These are phyloP conservation scores for Oxycera nigricornis DNA, from an alignment of 2,888 invertebrate species.

Conservation along the genomic window DNA sequence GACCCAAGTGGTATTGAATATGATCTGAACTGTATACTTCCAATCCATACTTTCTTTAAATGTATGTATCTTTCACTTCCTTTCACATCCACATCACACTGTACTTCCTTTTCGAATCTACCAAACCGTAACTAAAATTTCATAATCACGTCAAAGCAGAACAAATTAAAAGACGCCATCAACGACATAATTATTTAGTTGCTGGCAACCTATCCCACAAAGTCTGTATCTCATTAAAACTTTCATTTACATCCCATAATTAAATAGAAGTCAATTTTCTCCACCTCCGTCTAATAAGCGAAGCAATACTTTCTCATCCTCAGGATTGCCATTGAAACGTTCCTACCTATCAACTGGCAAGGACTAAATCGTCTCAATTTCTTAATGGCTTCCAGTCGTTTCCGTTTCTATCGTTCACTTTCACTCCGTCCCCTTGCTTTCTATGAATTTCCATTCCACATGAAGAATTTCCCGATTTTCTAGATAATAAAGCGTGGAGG, in stretches of 20 bases:
- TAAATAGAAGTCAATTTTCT: slow-evolving; percentile 33
- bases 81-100: background rate
- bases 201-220: slow-evolving; percentile 3
- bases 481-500: slow-evolving; percentile 10
- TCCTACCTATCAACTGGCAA: slow-evolving; percentile 11
- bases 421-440: background rate
- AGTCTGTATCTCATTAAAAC: slow-evolving; percentile 40
- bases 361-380: slow-evolving; percentile 17
- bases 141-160: slow-evolving; percentile 33
- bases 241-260: slow-evolving; percentile 36
- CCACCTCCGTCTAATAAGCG: slow-evolving; percentile 36
- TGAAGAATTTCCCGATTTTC: background rate
- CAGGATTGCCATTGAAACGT: background rate
- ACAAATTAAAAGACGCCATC: slow-evolving; percentile 32
- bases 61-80: too few relatives aligned
- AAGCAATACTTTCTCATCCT: slow-evolving; percentile 17
- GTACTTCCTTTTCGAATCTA: background rate
- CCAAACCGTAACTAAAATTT: background rate
- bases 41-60: too few relatives aligned
- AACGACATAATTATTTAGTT: slow-evolving; percentile 18
- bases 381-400: slow-evolving; percentile 39
- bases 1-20: too few relatives aligned
- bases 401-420: background rate
- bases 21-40: too few relatives aligned
- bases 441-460: background rate